phyloP scores from a whole-genome alignment of 2,888 invertebrate genomes.

The Scaptomyza polygonia region DNA sequence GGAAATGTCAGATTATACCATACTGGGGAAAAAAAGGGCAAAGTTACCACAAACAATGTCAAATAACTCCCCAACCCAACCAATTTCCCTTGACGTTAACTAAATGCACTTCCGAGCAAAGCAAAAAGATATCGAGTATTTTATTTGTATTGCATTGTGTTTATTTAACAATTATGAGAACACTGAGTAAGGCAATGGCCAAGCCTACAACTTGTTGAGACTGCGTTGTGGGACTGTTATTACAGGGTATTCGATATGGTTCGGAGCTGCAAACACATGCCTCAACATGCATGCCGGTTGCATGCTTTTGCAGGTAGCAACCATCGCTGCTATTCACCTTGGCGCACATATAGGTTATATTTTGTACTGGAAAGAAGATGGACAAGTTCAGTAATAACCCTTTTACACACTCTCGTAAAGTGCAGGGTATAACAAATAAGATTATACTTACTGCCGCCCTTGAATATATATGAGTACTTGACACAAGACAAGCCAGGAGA shows the following conservation, averaged over 20 bases:
- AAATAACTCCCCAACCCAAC: neutral
- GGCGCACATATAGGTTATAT: constrained; percentile 89
- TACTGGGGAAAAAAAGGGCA: constrained; percentile 12
- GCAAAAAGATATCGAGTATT: constrained; percentile 28
- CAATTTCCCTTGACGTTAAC: constrained; percentile 13
- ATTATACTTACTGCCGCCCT: constrained; percentile 86
- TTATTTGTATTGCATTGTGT: constrained; percentile 25
- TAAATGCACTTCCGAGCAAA: constrained; percentile 41
- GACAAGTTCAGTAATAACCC: neutral
- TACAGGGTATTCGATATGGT: constrained; percentile 84
- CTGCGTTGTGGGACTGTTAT: constrained; percentile 58
- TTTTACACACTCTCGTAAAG: neutral
- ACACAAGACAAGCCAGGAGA: constrained; percentile 87
- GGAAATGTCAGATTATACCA: constrained; percentile 62
- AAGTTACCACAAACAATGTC: constrained; percentile 16
- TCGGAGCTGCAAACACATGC: constrained; percentile 85
- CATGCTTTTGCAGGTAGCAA: constrained; percentile 86
- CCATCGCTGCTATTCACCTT: constrained; percentile 87
- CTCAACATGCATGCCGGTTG: constrained; percentile 85
- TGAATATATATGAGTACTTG: constrained; percentile 87
- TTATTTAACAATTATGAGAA: constrained; percentile 56
- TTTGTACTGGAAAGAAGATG: constrained; percentile 85
- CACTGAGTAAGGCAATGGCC: constrained; percentile 34
- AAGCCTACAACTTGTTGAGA: constrained; percentile 38
- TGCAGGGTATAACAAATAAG: neutral